phyloP scores from a whole-genome alignment of 23 tunicate species.

The Phallusia fumigata region DNA sequence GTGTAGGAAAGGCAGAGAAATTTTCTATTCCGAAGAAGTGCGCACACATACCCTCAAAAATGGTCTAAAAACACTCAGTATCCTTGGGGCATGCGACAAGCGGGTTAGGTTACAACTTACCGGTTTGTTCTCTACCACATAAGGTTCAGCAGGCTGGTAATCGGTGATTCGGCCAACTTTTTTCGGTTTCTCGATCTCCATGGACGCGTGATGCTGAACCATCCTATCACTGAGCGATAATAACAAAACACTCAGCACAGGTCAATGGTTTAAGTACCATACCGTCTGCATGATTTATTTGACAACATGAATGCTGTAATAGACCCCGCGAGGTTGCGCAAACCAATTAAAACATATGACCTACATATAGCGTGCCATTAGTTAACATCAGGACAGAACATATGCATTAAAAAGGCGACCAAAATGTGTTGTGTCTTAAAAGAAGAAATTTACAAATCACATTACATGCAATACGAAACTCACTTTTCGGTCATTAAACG shows the following conservation, averaged over 20 bases:
- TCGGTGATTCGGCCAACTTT: conserved; percentile 84
- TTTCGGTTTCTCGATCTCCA: conserved; percentile 43
- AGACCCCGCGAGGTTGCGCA: too few relatives aligned
- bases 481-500: too few relatives aligned
- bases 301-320: too few relatives aligned
- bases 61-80: neutral
- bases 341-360: too few relatives aligned
- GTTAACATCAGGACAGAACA: too few relatives aligned
- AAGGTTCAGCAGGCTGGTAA: conserved; percentile 73
- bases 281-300: too few relatives aligned
- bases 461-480: too few relatives aligned
- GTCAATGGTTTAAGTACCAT: neutral
- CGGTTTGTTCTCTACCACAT: conserved; percentile 89
- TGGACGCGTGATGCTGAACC: conserved; percentile 26
- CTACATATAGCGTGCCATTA: too few relatives aligned
- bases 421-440: too few relatives aligned
- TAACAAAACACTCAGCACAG: neutral
- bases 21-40: neutral
- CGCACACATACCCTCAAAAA: too few relatives aligned
- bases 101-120: conserved; percentile 34
- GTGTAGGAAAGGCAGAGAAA: neutral
- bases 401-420: too few relatives aligned
- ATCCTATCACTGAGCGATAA: neutral
- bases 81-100: neutral
- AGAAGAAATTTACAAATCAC: too few relatives aligned